phyloP scores from a whole-genome alignment of 1,140 invertebrate genomes.

The Gonatopus flavifemur region DNA sequence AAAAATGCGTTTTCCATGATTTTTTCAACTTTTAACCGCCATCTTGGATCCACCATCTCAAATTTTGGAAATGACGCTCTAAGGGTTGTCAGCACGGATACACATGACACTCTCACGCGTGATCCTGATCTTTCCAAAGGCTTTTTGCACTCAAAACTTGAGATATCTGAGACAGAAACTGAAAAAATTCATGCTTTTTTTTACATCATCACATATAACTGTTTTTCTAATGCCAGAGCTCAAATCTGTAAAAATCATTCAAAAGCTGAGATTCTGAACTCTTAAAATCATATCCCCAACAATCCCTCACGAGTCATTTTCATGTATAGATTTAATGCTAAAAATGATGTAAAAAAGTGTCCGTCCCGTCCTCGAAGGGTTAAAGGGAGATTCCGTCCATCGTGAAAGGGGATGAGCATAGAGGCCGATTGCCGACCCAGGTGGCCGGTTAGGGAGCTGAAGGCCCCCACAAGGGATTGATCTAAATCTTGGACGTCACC shows the following conservation, averaged over 20 bases:
- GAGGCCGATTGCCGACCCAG: too few relatives aligned
- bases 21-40: neutral
- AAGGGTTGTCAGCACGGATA: neutral
- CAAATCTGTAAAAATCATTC: neutral
- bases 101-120: neutral
- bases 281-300: neutral
- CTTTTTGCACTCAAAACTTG: neutral
- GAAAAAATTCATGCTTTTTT: neutral
- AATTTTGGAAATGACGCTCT: neutral
- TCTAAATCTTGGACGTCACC: too few relatives aligned
- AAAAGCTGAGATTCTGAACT: neutral
- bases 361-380: too few relatives aligned
- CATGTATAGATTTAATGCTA: neutral
- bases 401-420: too few relatives aligned
- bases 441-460: too few relatives aligned
- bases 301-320: neutral
- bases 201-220: neutral
- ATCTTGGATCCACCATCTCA: too few relatives aligned
- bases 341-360: neutral
- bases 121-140: neutral
- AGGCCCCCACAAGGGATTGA: too few relatives aligned
- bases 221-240: neutral
- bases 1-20: neutral
- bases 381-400: too few relatives aligned
- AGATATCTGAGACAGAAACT: neutral